Base-by-base conservation (phyloP, 2,888 invertebrate genomes). In the Nipponacmea schrenckii region DNA sequence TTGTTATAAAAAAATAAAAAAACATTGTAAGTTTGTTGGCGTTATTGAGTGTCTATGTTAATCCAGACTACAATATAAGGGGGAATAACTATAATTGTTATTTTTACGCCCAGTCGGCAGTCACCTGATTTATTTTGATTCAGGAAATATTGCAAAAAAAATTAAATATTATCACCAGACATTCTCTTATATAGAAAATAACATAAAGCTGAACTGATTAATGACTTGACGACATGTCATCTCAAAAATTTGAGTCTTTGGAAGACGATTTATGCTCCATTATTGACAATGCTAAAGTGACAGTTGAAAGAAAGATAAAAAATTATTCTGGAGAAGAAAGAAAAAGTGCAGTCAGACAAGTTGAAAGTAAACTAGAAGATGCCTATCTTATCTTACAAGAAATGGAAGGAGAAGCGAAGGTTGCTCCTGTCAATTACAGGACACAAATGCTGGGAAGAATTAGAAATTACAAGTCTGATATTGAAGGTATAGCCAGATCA, bases 361-460 rank as follows among this genome's bases (percentile, higher is more conserved):
- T 79, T 63, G 86, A 85, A 71, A 79, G 80, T 65, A 81, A 82
- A 65, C 66, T 85, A 66, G 85, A 86, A 69, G 84, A 85, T 67
- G 85, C 83, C 26, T 79, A 79, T 72, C 74, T 83, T 45, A 75
- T 83, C 76, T 84, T 87, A 4, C 85, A 88, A 74, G 90, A 90
- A 73, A 84, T 90, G 83, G 90, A 90, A 74, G 83, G 83, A 64
- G 89, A 90, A 79, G 87, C 88, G 5, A 85, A 85, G 62, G 72
- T 78, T 44, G 88, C 87, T 0, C 88, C 89, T 2, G 80, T 84
- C 31, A 81, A 81, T 46, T 86, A 83, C 75, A 78, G 87, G 46
- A 81, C 83, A 64, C 85, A 86, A 68, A 85, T 88, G 86, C 77
- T 84, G 64, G 77, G 82, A 24, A 78, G 80, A 69, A 77, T 86